phyloP scores from a whole-genome alignment of 1,140 invertebrate species.

The Sycobia sp. region DNA sequence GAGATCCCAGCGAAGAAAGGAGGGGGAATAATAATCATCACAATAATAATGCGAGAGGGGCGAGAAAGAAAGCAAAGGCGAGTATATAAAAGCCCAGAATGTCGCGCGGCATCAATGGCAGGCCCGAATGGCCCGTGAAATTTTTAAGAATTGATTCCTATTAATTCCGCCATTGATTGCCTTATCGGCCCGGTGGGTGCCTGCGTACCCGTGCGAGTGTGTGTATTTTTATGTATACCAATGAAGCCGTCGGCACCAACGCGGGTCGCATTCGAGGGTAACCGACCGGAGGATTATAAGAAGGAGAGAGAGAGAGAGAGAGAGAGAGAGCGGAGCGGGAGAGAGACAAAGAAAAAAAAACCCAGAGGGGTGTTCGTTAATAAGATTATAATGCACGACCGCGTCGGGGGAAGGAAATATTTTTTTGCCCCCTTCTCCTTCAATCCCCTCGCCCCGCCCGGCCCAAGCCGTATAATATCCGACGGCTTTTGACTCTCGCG shows the following conservation, averaged over 20 bases:
- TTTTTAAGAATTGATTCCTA: conserved; percentile 33
- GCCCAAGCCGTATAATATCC: not conserved
- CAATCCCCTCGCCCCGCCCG: not conserved
- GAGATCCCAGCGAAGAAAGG: too few relatives aligned
- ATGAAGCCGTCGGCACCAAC: too few relatives aligned
- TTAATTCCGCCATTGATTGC: conserved; percentile 30
- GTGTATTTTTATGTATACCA: too few relatives aligned
- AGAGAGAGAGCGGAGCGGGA: too few relatives aligned
- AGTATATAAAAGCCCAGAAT: conserved; percentile 6
- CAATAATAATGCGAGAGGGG: not conserved
- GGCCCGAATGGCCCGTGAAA: conserved; percentile 24
- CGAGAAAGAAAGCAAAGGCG: not conserved
- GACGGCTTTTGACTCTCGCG: not conserved
- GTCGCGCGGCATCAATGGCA: conserved; percentile 16
- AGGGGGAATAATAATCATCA: too few relatives aligned
- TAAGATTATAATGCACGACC: conserved; percentile 24
- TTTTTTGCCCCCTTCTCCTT: not conserved
- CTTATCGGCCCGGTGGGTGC: too few relatives aligned
- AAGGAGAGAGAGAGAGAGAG: too few relatives aligned
- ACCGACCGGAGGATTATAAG: too few relatives aligned
- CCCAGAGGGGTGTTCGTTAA: conserved; percentile 19
- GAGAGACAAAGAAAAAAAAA: too few relatives aligned
- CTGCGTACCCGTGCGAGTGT: too few relatives aligned
- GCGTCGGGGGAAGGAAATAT: not conserved
- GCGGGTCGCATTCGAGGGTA: too few relatives aligned